Evolutionary conservation across 2,888 invertebrate genomes (phyloP), one percentile per base, ranked within the genome.

Genomic region (Pollenia labialis): DNA sequence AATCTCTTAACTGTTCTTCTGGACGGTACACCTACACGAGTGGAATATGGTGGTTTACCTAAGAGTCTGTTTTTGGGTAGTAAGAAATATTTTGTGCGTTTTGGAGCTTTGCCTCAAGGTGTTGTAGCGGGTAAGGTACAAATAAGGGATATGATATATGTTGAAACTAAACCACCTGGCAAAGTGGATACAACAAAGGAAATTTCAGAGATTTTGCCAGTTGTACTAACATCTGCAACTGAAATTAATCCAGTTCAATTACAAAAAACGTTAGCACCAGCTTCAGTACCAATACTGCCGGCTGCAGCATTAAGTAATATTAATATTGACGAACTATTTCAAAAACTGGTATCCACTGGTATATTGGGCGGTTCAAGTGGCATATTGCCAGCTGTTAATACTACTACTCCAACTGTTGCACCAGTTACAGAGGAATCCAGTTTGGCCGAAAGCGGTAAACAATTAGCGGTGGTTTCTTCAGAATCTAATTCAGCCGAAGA

Each of bases 301-400:
- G 90, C 92, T 48, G 88, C 91, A 2, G 92, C 93, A 87, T 93
- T 94, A 2, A 89, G 89, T 58, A 90, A 89, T 66, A 89, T 92
- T 3, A 97, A 98, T 90, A 96, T 99, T 40, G 96, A 95, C 86
- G 97, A 97, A 88, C 94, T 99, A 44, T 97, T 98, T 91, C 96
- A 97, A 87, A 97, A 97, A 92, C 93, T 99, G 9, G 96, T 98
- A 1, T 97, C 97, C 0, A 96, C 97, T 2, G 98, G 97, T n/a
- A 96, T 97, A 69, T 95, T 97, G 50, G 95, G 91, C 18, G 90
- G 84, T 52, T 50, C 88, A 10, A 87, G 87, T 52, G 72, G 87
- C 14, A 60, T 87, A 32, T 75, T 74, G 8, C 85, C 88, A n/a
- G 23, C 81, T 16, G 54, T 86, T 8, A 85, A 64, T 60, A 71